Base-by-base conservation (phyloP, 2,888 invertebrate species). In the Phaedon cochleariae region DNA sequence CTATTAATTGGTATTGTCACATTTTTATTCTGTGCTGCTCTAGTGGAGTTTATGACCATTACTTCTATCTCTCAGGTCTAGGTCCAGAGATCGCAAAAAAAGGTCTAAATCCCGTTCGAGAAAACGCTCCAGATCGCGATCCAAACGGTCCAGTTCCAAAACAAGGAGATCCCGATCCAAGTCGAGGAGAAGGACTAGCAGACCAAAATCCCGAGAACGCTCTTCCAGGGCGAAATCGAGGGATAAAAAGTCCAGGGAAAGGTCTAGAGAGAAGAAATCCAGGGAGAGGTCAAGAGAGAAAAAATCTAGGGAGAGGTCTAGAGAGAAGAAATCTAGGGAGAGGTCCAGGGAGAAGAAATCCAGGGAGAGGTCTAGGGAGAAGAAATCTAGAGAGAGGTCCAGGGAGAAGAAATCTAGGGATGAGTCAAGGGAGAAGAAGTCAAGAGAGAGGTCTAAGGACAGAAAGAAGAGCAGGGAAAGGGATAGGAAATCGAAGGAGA, bases 71-170 rank as follows among this genome's bases (percentile, higher is more conserved):
- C n/a, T n/a, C 15, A 41, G 41, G 6, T 41, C 41, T 75, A 85
- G 87, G 67, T 87, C 87, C 0, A 84, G 86, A 21, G 87, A 87
- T 9, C 85, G 88, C 0, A 88, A 87, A 72, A 88, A 88, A 68
- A 85, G 88, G 59, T 87, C 89, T 0, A 86, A 87, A 34, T 86
- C 88, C 0, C 80, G 83, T 26, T 81, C 83, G 0, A 79, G 84
- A 63, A 74, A 77, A 76, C 66, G 76, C 73, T 68, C 79, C 67
- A 68, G 75, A 72, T 78, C 58, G 70, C 76, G 55, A 52, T 69
- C 74, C 0, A 66, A 72, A 59, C 67, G 77, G 55, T 75, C 73
- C 22, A 65, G 76, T 17, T 73, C 76, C 5, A 72, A 69, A 67
- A 72, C 79, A 1, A 73, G 75, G 9, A 77, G 84, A 2, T 85